Evolutionary conservation across 2,113 vertebrate species (phyloP).

Genomic region (Eonycteris spelaea): DNA sequence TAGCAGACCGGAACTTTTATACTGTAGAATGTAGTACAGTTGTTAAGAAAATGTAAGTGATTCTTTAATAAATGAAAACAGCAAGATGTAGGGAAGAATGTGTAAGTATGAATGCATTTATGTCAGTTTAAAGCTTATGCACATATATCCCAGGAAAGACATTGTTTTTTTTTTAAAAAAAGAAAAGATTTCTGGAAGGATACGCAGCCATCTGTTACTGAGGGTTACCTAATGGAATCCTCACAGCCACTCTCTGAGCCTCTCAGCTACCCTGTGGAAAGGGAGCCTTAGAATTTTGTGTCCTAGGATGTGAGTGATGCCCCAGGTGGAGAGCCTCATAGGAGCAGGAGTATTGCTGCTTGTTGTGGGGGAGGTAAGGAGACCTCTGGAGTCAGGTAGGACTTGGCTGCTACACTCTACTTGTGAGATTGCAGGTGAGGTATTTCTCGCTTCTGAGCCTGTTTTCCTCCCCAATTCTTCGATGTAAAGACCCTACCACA

Average conservation of each 20-base stretch:
- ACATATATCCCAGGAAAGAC: neutral
- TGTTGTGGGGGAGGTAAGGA: neutral
- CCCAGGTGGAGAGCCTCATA: neutral
- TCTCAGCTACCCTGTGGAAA: neutral
- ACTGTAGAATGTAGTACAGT: neutral
- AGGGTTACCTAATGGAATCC: neutral
- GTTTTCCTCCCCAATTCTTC: neutral
- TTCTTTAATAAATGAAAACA: neutral
- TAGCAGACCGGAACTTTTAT: neutral
- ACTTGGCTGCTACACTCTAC: neutral
- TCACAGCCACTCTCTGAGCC: neutral
- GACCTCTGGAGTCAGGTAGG: neutral
- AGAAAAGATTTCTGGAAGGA: neutral
- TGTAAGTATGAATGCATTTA: neutral
- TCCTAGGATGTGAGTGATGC: neutral
- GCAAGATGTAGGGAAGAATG: neutral
- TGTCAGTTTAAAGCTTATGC: neutral
- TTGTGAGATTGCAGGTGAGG: neutral
- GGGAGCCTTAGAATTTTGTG: neutral
- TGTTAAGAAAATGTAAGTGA: neutral
- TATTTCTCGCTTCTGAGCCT: neutral
- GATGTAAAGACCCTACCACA: neutral
- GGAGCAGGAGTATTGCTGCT: neutral
- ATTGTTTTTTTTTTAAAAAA: neutral
- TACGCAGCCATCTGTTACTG: neutral